These are phyloP conservation scores for Megaceryle maxima DNA, from an alignment of 2,113 vertebrate species.

Conservation along the genomic window DNA sequence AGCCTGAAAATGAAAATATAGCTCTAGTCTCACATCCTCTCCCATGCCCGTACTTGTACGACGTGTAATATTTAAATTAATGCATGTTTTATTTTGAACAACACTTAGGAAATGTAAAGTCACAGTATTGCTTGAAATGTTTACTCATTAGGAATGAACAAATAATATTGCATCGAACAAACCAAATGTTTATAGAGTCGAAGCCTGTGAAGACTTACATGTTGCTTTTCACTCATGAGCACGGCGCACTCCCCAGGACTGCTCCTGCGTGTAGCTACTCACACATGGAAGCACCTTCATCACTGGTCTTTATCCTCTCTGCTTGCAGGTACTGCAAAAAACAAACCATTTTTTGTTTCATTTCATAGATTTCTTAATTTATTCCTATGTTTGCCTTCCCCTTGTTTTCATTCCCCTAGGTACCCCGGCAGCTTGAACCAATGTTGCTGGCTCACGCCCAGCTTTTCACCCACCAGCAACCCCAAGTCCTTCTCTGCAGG, in stretches of 20 bases:
- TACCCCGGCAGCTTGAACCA: background rate
- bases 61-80: accelerated
- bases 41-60: accelerated
- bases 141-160: background rate
- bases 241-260: background rate
- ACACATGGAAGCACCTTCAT: background rate
- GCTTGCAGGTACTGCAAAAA: background rate
- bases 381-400: background rate
- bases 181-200: accelerated
- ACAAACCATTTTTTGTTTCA: background rate
- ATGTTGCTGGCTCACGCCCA: background rate
- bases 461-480: background rate
- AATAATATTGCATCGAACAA: background rate
- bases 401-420: background rate
- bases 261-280: background rate
- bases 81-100: background rate
- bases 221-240: background rate
- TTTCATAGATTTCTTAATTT: background rate
- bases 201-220: background rate
- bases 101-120: background rate
- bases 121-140: background rate
- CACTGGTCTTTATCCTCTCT: background rate
- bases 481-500: too few species aligned
- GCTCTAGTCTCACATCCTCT: background rate
- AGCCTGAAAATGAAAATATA: background rate